phyloP scores from a whole-genome alignment of 2,888 invertebrate genomes.

The Thysanoteuthis rhombus region DNA sequence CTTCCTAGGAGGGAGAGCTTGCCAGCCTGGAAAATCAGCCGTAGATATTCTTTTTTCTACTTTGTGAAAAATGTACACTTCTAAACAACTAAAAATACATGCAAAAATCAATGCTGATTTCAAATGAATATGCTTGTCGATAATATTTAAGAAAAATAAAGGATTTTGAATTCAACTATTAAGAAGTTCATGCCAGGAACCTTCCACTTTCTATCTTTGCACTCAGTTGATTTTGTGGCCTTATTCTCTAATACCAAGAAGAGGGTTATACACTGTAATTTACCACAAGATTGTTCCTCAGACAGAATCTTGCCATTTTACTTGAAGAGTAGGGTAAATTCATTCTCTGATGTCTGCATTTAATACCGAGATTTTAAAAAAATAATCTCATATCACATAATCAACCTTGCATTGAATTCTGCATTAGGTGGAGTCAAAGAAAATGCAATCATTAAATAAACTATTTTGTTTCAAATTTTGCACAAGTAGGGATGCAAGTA shows the following conservation, averaged over 20 bases:
- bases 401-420: not conserved
- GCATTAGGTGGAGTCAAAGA: not conserved
- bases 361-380: not conserved
- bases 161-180: too few species aligned
- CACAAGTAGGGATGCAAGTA: not conserved
- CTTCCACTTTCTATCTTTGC: not conserved
- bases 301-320: not conserved
- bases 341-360: not conserved
- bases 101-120: too few species aligned
- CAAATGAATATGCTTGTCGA: too few species aligned
- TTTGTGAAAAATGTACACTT: too few species aligned
- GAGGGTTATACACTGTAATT: not conserved
- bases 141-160: too few species aligned
- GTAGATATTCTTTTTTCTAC: too few species aligned
- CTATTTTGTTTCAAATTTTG: not conserved
- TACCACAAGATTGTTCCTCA: not conserved
- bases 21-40: too few species aligned
- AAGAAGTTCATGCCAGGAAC: not conserved
- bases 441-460: not conserved
- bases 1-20: too few species aligned
- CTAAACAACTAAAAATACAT: too few species aligned
- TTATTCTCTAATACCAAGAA: not conserved
- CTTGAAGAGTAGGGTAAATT: not conserved
- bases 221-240: not conserved
- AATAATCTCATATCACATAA: not conserved